Conservation (phyloP, 2,888 invertebrate species). For the Vanessa cardui region DNA sequence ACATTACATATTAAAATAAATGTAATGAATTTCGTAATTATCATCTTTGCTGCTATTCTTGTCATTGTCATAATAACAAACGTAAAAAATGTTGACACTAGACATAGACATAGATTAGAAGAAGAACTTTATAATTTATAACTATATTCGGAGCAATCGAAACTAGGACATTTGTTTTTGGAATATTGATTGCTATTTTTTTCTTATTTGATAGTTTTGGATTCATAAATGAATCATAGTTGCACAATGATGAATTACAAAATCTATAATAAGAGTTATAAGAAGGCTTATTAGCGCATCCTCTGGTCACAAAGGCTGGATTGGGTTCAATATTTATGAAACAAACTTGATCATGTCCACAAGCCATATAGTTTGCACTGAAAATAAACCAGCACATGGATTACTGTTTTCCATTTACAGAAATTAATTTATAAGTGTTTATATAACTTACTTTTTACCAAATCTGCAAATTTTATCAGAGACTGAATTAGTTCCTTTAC, state of each 20-base stretch:
- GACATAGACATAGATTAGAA: constrained; percentile 1
- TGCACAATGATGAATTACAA: constrained; percentile 57
- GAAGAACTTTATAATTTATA: neutral
- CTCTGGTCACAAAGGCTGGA: constrained; percentile 56
- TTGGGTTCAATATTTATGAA: constrained; percentile 58
- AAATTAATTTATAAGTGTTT: neutral
- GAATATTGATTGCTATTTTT: neutral
- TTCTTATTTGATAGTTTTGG: neutral
- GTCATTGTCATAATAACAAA: neutral
- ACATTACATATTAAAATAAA: neutral
- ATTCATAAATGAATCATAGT: constrained; percentile 41
- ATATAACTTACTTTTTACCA: constrained; percentile 55
- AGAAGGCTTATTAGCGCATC: constrained; percentile 56
- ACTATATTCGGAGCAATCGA: neutral
- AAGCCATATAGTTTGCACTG: constrained; percentile 59
- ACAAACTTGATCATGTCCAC: constrained; percentile 58
- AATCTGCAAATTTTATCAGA: constrained; percentile 53
- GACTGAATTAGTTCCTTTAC: constrained; percentile 50
- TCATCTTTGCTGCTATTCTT: neutral
- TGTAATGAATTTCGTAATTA: neutral
- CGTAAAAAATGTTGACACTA: neutral
- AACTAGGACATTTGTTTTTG: neutral
- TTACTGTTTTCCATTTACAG: neutral
- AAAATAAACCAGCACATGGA: constrained; percentile 42
- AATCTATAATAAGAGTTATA: constrained; percentile 59